Evolutionary conservation across 2,888 invertebrate species (phyloP), one percentile per base, ranked within the genome.

Genomic region (Melanostoma mellinum): DNA sequence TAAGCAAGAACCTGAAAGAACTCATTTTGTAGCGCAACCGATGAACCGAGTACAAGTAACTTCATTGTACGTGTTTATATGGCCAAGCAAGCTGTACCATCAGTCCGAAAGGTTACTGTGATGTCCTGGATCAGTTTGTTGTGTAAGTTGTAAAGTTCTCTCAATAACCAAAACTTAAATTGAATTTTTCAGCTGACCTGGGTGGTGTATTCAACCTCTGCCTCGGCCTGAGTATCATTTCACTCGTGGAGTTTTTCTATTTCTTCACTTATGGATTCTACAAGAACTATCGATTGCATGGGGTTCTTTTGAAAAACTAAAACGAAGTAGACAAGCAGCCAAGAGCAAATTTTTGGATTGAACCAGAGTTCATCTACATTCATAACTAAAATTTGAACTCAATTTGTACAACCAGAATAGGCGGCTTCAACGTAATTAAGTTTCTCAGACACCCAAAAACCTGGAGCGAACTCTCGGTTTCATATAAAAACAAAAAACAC

Each of bases 151-250:
- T n/a, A 9, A 40, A 36, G 9, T 6, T 2, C 33, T 0, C 6
- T 6, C 20, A 8, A n/a, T 30, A 60, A 53, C 33, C 32, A 30
- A 5, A 44, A 30, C 1, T 38, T 6, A 1, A 20, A 36, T 40
- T 0, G 1, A 20, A 1, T 20, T 30, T 76, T 79, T 8, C 85
- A 91, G 91, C 91, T 63, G 91, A 91, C 78, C 86, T 91, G 56
- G 91, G 91, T 20, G 91, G 91, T 20, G 90, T 91, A 33, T 91
- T 91, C 58, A 90, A 90, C 85, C 87, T 91, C 4, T 91, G 91
- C 32, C 80, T 91, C 36, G 91, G 91, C 0, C 85, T 91, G 1
- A 91, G 91, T 84, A 87, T 90, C 81, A 87, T 91, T 20, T 91
- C 91, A 2, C 84, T 91, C 1, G 88, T 90, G 6, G 91, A 91